phyloP scores from a whole-genome alignment of 2,888 invertebrate genomes.

The Drosophila ustulata region DNA sequence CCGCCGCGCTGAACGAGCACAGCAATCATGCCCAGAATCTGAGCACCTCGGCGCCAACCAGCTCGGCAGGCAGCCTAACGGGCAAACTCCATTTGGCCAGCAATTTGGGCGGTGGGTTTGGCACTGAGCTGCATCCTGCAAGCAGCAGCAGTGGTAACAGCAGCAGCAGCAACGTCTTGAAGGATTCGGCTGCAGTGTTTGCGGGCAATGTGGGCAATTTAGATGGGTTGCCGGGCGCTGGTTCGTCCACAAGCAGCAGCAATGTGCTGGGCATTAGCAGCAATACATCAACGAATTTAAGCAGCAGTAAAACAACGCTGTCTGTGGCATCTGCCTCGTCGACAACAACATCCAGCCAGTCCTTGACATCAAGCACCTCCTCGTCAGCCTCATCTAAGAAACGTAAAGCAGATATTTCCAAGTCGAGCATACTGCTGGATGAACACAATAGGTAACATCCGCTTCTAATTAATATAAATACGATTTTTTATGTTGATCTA shows the following conservation, averaged over 20 bases:
- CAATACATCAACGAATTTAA: slow-evolving; percentile 50
- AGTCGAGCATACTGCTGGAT: slow-evolving; percentile 66
- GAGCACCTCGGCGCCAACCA: slow-evolving; percentile 39
- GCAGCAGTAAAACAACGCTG: slow-evolving; percentile 26
- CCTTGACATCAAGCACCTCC: slow-evolving; percentile 32
- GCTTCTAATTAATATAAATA: neutral
- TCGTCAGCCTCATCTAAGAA: slow-evolving; percentile 81
- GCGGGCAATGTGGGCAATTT: slow-evolving; percentile 24
- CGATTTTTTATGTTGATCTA: neutral
- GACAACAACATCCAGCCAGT: slow-evolving; percentile 43
- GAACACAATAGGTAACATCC: slow-evolving; percentile 82
- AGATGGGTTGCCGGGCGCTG: slow-evolving; percentile 61
- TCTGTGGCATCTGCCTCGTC: slow-evolving; percentile 37
- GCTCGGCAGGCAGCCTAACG: slow-evolving; percentile 20
- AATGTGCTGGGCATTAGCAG: slow-evolving; percentile 31
- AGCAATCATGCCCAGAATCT: slow-evolving; percentile 69
- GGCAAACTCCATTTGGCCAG: slow-evolving; percentile 55
- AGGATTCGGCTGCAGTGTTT: slow-evolving; percentile 38
- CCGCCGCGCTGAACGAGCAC: slow-evolving; percentile 42
- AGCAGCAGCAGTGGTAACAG: slow-evolving; percentile 39
- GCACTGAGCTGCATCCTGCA: slow-evolving; percentile 40
- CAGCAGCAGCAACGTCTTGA: slow-evolving; percentile 22
- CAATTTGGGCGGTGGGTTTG: slow-evolving; percentile 54
- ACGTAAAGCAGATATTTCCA: slow-evolving; percentile 81
- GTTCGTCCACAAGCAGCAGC: slow-evolving; percentile 54